Percentiles rank a stretch among this genome's conserved stretches.
These are phyloP conservation scores for Alloplasta piceator DNA, from an alignment of 2,888 invertebrate species.

Conservation along the genomic window DNA sequence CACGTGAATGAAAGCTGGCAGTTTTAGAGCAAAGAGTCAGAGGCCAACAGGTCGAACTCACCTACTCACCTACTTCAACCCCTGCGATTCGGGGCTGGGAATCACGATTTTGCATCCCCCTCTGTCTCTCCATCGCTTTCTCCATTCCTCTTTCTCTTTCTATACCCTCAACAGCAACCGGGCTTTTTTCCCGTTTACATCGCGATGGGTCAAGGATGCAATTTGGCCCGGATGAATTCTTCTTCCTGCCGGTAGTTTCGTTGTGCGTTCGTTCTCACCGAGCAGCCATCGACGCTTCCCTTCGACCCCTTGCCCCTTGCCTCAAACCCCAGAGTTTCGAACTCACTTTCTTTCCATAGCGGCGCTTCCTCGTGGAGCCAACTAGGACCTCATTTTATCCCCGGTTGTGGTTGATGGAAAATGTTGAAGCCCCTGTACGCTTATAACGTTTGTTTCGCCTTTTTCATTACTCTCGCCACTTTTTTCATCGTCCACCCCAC, in stretches of 20 bases:
- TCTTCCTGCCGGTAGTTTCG: constrained; percentile 44
- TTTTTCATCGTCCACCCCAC: not conserved
- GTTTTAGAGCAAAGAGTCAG: constrained; percentile 57
- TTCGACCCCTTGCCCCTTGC: not conserved
- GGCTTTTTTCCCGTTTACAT: constrained; percentile 26
- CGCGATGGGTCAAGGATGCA: constrained; percentile 76
- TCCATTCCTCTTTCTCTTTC: constrained; percentile 31
- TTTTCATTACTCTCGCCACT: constrained; percentile 8
- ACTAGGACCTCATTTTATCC: constrained; percentile 8
- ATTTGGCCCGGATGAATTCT: constrained; percentile 72
- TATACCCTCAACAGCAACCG: constrained; percentile 13
- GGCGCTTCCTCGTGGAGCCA: not conserved
- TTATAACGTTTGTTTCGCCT: not conserved
- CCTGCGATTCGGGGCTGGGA: constrained; percentile 59
- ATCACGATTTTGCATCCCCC: constrained; percentile 39
- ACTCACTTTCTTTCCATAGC: not conserved
- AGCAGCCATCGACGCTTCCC: constrained; percentile 8
- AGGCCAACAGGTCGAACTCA: constrained; percentile 70
- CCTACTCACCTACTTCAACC: constrained; percentile 66
- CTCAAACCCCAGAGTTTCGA: not conserved
- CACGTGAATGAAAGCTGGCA: constrained; percentile 17
- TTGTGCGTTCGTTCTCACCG: constrained; percentile 49
- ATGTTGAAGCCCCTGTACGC: constrained; percentile 15
- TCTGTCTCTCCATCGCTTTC: constrained; percentile 5
- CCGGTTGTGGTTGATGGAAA: constrained; percentile 6